Conservation (phyloP, 2,888 invertebrate genomes). For the Sialis lutaria region DNA sequence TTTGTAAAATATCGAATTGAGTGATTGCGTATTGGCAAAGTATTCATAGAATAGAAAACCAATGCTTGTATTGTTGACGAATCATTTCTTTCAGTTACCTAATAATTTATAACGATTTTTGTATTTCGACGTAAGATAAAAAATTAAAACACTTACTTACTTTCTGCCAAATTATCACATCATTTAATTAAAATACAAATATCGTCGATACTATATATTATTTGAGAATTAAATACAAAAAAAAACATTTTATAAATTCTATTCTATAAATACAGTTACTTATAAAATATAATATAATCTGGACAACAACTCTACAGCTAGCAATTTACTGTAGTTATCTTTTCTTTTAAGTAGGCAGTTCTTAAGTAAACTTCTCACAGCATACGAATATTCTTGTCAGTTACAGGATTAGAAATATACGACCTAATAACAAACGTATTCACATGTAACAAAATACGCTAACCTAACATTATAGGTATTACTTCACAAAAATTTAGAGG, state of each 20-base stretch:
- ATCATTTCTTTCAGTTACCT: no score
- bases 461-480: conserved; percentile 6
- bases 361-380: conserved; percentile 25
- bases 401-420: conserved; percentile 46
- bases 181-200: background rate
- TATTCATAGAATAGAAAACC: no score
- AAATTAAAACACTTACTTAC: no score
- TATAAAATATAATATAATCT: conserved; percentile 6
- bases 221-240: background rate
- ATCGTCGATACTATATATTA: background rate
- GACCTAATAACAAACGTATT: conserved; percentile 26
- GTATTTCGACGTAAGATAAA: no score
- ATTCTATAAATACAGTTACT: conserved; percentile 1
- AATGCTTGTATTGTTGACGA: no score
- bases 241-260: background rate
- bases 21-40: no score
- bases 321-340: conserved; percentile 4
- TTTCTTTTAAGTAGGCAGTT: conserved; percentile 9
- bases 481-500: conserved; percentile 13
- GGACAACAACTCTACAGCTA: conserved; percentile 7
- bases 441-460: background rate
- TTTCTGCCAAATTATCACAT: no score
- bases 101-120: no score
- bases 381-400: conserved; percentile 45
- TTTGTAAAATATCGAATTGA: no score